Conservation (phyloP, 30 jellyfish, hydroid and myxozoan species). For the Aurelia sp. region DNA sequence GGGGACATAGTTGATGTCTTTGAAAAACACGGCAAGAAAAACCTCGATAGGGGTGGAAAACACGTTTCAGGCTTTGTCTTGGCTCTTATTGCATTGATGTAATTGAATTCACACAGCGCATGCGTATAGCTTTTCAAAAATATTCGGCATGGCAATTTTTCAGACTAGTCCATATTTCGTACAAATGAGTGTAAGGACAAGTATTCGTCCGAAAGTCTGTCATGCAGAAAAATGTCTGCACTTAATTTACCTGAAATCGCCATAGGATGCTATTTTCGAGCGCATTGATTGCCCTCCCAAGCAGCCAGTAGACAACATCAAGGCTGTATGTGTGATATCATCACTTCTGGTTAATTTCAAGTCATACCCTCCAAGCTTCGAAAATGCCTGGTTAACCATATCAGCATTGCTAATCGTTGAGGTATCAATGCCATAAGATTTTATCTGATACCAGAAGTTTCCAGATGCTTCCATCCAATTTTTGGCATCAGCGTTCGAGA, state of each 20-base stretch:
- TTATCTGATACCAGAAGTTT: conserved; percentile 34
- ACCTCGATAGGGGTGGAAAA: too few species aligned
- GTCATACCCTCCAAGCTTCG: conserved; percentile 34
- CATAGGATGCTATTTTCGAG: conserved; percentile 40
- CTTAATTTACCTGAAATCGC: conserved; percentile 71
- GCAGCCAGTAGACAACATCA: conserved; percentile 47
- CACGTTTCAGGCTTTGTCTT: too few species aligned
- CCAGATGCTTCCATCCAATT: conserved; percentile 60
- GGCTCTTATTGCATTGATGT: too few species aligned
- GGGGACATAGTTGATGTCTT: too few species aligned
- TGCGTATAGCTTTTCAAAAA: too few species aligned
- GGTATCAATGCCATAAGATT: conserved; percentile 3
- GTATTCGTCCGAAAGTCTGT: too few species aligned
- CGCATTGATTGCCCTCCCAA: conserved; percentile 36
- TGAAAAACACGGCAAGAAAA: too few species aligned
- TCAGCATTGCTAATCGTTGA: conserved; percentile 34
- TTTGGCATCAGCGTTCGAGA: conserved; percentile 48
- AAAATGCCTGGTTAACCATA: conserved; percentile 42
- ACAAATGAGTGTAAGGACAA: too few species aligned
- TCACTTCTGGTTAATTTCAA: conserved; percentile 57
- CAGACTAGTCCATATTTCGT: too few species aligned
- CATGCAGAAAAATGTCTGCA: too few species aligned
- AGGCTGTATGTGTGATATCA: conserved; percentile 35
- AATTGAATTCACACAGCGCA: too few species aligned
- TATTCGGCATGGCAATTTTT: too few species aligned